These are phyloP conservation scores for Tretioscincus oriximinensis DNA, from an alignment of 2,113 vertebrate species.

Conservation along the genomic window DNA sequence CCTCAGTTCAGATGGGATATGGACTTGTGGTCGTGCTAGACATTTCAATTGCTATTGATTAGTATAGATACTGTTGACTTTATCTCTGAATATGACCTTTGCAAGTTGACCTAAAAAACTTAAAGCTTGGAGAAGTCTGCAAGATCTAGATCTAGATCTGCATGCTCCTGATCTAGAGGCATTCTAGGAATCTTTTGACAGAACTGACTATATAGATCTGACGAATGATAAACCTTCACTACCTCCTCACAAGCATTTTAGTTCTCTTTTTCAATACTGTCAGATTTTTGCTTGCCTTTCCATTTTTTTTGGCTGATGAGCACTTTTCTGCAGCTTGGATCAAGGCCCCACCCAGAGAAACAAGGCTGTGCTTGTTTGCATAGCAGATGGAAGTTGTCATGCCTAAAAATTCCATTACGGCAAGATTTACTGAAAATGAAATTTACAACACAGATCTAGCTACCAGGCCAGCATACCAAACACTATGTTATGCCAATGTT, in stretches of 20 bases:
- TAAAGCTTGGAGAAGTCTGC: no score
- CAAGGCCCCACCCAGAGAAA: constrained; percentile 13
- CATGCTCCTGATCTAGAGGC: no score
- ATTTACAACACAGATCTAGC: not conserved
- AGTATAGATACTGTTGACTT: no score
- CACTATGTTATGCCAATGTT: not conserved
- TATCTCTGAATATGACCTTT: no score
- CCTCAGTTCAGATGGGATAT: no score
- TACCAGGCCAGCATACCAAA: constrained; percentile 16
- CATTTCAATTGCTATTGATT: no score
- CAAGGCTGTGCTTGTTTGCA: constrained; percentile 34
- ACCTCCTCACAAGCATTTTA: not conserved
- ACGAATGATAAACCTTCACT: not conserved
- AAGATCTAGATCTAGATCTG: no score
- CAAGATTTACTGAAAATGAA: constrained; percentile 9
- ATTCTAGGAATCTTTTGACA: not conserved
- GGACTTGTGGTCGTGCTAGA: no score
- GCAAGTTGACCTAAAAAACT: no score
- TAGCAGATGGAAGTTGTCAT: constrained; percentile 27
- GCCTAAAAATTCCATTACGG: constrained; percentile 24
- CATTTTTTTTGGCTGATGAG: not conserved
- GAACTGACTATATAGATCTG: not conserved
- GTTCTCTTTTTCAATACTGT: not conserved
- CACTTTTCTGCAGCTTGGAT: not conserved
- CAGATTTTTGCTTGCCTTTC: not conserved